A percentile compares a stretch with the other conserved stretches of the same genome.
phyloP scores from a whole-genome alignment of 1,140 invertebrate genomes.

The Latrodectus geometricus region DNA sequence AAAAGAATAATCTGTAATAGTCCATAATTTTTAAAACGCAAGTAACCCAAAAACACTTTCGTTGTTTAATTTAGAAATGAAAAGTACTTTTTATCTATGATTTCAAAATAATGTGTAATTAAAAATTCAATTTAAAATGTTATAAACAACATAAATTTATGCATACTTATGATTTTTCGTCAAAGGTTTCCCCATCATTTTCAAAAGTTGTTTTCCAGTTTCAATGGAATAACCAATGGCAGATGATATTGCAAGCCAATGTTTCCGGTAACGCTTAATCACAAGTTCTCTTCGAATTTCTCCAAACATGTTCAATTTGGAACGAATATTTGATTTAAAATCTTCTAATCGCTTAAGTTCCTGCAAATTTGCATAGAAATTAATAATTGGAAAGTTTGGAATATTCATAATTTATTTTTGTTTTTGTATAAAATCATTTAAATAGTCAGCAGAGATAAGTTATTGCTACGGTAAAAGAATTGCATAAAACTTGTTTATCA shows the following conservation, averaged over 20 bases:
- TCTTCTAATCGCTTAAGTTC: constrained; percentile 13
- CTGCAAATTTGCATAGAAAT: constrained; percentile 10
- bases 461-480: too few relatives aligned
- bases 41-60: too few relatives aligned
- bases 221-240: not conserved
- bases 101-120: too few relatives aligned
- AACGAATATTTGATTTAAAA: not conserved
- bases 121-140: too few relatives aligned
- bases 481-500: not conserved
- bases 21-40: too few relatives aligned
- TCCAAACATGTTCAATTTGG: constrained; percentile 22
- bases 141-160: not conserved
- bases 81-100: too few relatives aligned
- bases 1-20: too few relatives aligned
- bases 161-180: constrained; percentile 1
- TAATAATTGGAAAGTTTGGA: not conserved
- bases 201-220: constrained; percentile 12
- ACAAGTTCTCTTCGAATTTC: constrained; percentile 36
- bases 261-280: constrained; percentile 37
- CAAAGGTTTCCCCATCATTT: not conserved
- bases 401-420: not conserved
- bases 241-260: not conserved
- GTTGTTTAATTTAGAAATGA: too few relatives aligned
- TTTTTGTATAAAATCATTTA: not conserved
- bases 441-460: too few relatives aligned